Base-by-base conservation (phyloP, 2,113 vertebrate genomes). In the Coracopsis vasa region DNA sequence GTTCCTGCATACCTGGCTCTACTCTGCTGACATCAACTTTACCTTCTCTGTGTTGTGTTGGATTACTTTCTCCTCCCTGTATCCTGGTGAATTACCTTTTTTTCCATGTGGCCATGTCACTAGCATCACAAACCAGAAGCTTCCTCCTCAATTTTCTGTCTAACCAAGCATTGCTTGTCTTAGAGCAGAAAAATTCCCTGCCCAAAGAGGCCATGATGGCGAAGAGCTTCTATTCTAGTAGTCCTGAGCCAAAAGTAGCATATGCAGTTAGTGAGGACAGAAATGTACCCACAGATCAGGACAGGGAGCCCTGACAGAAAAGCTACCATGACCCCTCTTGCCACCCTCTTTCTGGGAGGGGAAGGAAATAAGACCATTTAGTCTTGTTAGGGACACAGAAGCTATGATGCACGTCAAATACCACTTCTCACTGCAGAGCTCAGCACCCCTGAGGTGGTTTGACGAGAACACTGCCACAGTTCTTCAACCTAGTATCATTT, bases 391-490 rank as follows among this genome's bases (percentile, higher is more conserved):
- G 67, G 56, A 31, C 51, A 45, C 5, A 56, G 47, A 54, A 54
- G 12, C 44, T 60, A 24, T 3, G 5, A 19, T 48, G 37, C 12
- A 11, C 11, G 31, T 56, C 42, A 89, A 70, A 37, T 9, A n/a
- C 1, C 14, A 64, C 53, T 42, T 74, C 50, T 50, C 33, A 47
- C 29, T 20, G 18, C 16, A 13, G 48, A 74, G 72, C 51, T 44
- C 15, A 33, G 66, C 24, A 41, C 13, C 31, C 16, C 10, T 0
- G 1, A 23, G 16, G 25, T 4, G 6, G 13, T 61, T 31, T 7
- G 24, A 71, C 7, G 7, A 80, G 17, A 66, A 41, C 18, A 8
- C 9, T 23, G 29, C 27, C 53, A 17, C 25, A 31, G 28, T 7
- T 37, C 35, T 71, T 85, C 44, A 71, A 13, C 15, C 12, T 13